Base-by-base conservation (phyloP, 2,888 invertebrate genomes). In the Flabesymbios commensalis region DNA sequence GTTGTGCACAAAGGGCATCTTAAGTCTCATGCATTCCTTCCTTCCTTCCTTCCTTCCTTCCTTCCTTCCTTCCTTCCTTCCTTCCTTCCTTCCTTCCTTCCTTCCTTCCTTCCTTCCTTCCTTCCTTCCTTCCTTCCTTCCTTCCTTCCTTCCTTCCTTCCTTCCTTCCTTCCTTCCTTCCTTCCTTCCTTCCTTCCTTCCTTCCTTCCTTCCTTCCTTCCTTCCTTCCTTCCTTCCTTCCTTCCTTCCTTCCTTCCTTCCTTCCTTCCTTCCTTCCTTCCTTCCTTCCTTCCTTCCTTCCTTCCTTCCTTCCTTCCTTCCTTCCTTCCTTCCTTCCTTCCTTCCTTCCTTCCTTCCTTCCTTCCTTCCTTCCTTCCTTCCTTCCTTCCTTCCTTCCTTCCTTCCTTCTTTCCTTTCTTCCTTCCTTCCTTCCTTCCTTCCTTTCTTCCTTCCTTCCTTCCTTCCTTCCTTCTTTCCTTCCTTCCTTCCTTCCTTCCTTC, bases 21-120 rank as follows among this genome's bases (percentile, higher is more conserved):
- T n/a, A n/a, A n/a, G n/a, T n/a, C n/a, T n/a, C n/a, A n/a, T n/a
- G n/a, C n/a, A n/a, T 39, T n/a, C n/a, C n/a, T n/a, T 17, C 14
- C 22, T 19, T 57, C 19, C 57, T 57, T 57, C 57, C 57, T 57
- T 57, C 57, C 57, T 57, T 57, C 53, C 53, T 57, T 57, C 57
- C 57, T 57, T 57, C 60, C 47, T 58, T 56, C 45, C 58, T 53
- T 42, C 56, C 57, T 41, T 54, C 49, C 65, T 65, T 65, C 59
- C 65, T 63, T 65, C 62, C 65, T 65, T 59, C 63, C 57, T 65
- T 63, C 63, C 65, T 63, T 65, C 60, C 63, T 56, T 65, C 63
- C 65, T 63, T 65, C 65, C 63, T 59, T 63, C 60, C 47, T 58
- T 56, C 45, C 54, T 53, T 42, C 58, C 57, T 41, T 54, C 43